A percentile compares a stretch with the other conserved stretches of the same genome.
Conservation (phyloP, 2,113 vertebrate genomes). For the Hippocampus mohnikei region DNA sequence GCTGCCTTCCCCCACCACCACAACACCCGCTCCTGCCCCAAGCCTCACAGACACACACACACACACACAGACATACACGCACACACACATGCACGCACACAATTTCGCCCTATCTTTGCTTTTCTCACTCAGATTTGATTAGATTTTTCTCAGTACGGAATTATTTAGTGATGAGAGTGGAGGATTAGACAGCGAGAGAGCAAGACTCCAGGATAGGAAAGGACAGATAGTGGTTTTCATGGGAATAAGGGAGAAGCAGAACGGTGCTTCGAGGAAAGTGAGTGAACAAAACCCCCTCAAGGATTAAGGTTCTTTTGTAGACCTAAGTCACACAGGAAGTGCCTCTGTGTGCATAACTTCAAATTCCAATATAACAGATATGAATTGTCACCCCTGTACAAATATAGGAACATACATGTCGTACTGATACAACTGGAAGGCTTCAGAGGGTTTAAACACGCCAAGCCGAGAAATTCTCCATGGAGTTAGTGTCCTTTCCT, state of each 20-base stretch:
- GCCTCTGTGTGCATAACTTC: conserved; percentile 23
- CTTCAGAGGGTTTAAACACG: conserved; percentile 15
- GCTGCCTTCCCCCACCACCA: conserved; percentile 10
- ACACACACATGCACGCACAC: background rate
- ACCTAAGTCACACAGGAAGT: conserved; percentile 31
- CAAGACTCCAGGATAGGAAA: conserved; percentile 47
- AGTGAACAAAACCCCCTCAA: conserved; percentile 26
- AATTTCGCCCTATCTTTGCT: conserved; percentile 7
- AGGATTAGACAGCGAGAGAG: conserved; percentile 42
- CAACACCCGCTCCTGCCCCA: background rate
- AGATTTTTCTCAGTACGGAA: conserved; percentile 61
- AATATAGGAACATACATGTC: conserved; percentile 14
- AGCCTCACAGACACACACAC: background rate
- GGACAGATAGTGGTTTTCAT: conserved; percentile 46
- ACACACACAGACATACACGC: conserved; percentile 1
- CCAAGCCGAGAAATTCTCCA: background rate
- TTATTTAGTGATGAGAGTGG: conserved; percentile 60
- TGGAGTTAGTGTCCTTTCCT: background rate
- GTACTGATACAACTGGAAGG: background rate
- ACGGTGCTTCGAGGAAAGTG: conserved; percentile 57
- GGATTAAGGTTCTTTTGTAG: conserved; percentile 48
- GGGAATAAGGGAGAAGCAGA: conserved; percentile 35
- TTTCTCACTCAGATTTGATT: conserved; percentile 59
- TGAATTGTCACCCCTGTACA: conserved; percentile 4
- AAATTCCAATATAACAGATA: conserved; percentile 5